Conservation (phyloP, 2,113 vertebrate genomes). For the Plecotus auritus region DNA sequence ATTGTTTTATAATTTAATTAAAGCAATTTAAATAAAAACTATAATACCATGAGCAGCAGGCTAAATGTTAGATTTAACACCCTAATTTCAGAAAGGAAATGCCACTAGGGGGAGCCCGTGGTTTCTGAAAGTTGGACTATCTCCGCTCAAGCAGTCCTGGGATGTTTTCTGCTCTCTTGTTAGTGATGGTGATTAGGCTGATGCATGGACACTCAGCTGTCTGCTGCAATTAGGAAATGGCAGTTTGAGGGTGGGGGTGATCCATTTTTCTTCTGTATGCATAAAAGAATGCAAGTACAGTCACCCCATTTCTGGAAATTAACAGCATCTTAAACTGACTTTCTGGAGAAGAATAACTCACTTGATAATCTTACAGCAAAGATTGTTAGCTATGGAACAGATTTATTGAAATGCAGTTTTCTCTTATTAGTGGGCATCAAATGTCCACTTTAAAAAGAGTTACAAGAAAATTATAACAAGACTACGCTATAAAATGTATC, state of each 20-base stretch:
- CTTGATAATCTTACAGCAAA: constrained; percentile 1
- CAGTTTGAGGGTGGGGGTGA: not conserved
- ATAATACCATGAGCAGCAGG: not conserved
- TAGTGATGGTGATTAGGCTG: not conserved
- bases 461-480: not conserved
- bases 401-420: not conserved
- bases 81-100: not conserved
- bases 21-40: not conserved
- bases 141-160: not conserved
- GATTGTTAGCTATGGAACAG: not conserved
- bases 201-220: not conserved
- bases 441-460: not conserved
- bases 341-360: constrained; percentile 31
- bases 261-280: not conserved
- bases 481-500: not conserved
- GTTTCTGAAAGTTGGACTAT: not conserved
- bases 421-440: not conserved
- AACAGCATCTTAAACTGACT: constrained; percentile 12
- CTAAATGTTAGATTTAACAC: not conserved
- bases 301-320: constrained; percentile 1
- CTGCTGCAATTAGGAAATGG: not conserved
- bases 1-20: not conserved
- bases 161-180: not conserved
- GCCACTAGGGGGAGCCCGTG: constrained; percentile 73
- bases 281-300: not conserved